Base-by-base conservation (phyloP, 1,140 invertebrate species). In the Papilio machaon region DNA sequence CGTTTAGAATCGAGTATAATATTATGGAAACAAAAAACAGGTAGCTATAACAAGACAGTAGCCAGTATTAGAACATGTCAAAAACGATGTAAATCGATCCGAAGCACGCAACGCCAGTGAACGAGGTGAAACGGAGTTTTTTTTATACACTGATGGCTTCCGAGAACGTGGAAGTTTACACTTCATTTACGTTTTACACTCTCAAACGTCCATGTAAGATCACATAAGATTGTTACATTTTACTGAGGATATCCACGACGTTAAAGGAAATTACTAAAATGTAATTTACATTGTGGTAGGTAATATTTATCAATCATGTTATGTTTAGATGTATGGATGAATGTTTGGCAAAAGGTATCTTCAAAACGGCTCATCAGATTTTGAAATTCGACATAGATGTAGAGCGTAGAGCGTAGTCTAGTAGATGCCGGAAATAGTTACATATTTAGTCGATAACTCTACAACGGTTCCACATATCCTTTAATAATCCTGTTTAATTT, bases 41-140 rank as follows among this genome's bases (percentile, higher is more conserved):
- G 84, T 85, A 86, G 83, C 82, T 83, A 84, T 87, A 91, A 89
- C 86, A 89, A 92, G 86, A 89, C 91, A 88, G 91, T 91, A 93
- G 91, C 67, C 64, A 85, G 83, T 86, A 87, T 88, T 90, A 91
- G 84, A 85, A 87, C 67, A 81, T 88, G 82, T 84, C 84, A 89
- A 90, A 88, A 89, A 87, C 87, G 83, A 87, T 90, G 90, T 93
- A 91, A 92, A 92, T 93, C 88, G 88, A 89, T 88, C 85, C 84
- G 81, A 82, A 80, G 83, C 92, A 93, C 90, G 92, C 92, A 91
- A 93, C 86, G 58, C 82, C 75, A 82, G 84, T 80, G 80, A 82
- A 81, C 80, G 35, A 78, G 79, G 74, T 81, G 78, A 81, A 84
- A 83, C 73, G 82, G 76, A 80, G 80, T 80, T 60, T 60, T 85